Evolutionary conservation across 2,888 invertebrate species (phyloP).

Genomic region (Griposia aprilina): DNA sequence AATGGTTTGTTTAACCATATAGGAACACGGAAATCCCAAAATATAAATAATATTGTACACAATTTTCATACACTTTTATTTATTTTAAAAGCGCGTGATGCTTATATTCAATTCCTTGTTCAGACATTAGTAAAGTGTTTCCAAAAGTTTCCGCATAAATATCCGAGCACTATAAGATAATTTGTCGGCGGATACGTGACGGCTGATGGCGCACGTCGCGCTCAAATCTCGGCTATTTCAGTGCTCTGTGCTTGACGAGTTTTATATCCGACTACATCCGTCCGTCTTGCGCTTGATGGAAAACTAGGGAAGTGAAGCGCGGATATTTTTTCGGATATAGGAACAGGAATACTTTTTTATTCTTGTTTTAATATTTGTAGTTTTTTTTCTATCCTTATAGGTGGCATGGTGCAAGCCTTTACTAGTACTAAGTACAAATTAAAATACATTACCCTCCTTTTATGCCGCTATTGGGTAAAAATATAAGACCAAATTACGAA

Average conservation of each 20-base stretch:
- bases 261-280: slow-evolving; percentile 68
- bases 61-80: too few relatives aligned
- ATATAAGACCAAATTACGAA: background rate
- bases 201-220: slow-evolving; percentile 31
- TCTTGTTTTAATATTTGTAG: too few relatives aligned
- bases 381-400: too few relatives aligned
- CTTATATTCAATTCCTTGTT: background rate
- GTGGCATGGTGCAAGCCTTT: background rate
- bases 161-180: slow-evolving; percentile 29
- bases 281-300: slow-evolving; percentile 51
- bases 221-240: slow-evolving; percentile 49
- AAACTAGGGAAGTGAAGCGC: slow-evolving; percentile 47
- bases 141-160: slow-evolving; percentile 13
- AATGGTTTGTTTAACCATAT: too few relatives aligned
- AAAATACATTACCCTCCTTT: background rate
- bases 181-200: slow-evolving; percentile 31
- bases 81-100: background rate
- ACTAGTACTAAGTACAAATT: background rate
- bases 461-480: background rate
- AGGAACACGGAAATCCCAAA: too few relatives aligned
- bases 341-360: background rate
- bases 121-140: slow-evolving; percentile 16
- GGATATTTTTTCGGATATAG: slow-evolving; percentile 24
- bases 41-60: too few relatives aligned
- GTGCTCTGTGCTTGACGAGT: slow-evolving; percentile 28